A percentile compares a stretch with the other conserved stretches of the same genome.
phyloP scores from a whole-genome alignment of 64 coral and sea anemone species.

The Stichodactyla mertensii region DNA sequence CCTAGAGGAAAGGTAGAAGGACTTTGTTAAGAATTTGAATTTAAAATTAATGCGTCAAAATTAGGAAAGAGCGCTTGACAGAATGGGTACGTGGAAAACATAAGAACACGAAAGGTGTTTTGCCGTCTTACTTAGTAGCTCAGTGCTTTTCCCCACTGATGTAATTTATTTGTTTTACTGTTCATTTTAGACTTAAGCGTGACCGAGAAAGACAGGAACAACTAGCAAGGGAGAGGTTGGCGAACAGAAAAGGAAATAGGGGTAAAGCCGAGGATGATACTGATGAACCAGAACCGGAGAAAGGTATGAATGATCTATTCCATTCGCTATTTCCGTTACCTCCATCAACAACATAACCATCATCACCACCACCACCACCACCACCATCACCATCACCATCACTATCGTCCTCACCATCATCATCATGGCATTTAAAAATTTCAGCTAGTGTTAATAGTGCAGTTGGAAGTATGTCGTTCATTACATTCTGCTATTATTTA shows the following conservation, averaged over 20 bases:
- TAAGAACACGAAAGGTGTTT: too few species aligned
- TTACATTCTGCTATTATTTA: too few species aligned
- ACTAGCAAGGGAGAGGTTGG: conserved; percentile 76
- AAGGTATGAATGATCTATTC: conserved; percentile 37
- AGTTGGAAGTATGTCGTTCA: too few species aligned
- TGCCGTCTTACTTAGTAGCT: too few species aligned
- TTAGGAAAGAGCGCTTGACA: too few species aligned
- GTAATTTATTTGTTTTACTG: background rate
- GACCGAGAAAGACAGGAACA: conserved; percentile 83
- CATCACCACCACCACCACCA: background rate
- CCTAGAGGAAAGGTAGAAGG: conserved; percentile 70
- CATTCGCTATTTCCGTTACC: background rate
- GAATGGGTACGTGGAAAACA: too few species aligned
- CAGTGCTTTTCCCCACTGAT: too few species aligned
- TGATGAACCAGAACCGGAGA: conserved; percentile 71
- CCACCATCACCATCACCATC: background rate
- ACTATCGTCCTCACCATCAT: background rate
- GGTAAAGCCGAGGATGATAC: conserved; percentile 47
- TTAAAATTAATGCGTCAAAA: background rate
- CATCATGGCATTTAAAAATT: background rate
- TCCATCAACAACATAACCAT: background rate
- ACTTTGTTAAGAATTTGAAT: background rate
- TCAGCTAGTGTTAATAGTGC: too few species aligned
- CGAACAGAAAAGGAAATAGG: conserved; percentile 45
- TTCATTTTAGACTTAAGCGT: conserved; percentile 44